These are phyloP conservation scores for Corynorhinus townsendii DNA, from an alignment of 2,113 vertebrate genomes.

Conservation along the genomic window DNA sequence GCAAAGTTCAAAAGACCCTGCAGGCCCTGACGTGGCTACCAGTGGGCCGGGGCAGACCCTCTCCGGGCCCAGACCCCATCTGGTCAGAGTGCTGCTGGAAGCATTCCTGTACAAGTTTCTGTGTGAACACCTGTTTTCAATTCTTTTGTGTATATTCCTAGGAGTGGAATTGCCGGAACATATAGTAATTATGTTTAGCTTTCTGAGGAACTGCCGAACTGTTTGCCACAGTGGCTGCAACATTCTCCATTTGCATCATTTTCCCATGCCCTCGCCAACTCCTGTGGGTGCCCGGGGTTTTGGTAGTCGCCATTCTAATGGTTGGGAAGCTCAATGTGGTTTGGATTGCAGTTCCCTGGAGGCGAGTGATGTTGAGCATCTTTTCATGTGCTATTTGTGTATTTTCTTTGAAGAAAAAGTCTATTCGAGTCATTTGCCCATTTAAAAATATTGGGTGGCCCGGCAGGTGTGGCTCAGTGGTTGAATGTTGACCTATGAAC, in stretches of 20 bases:
- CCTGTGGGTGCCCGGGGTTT: too few species aligned
- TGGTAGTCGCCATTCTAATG: neutral
- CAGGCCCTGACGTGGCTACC: neutral
- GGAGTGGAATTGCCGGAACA: too few species aligned
- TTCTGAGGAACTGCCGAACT: neutral
- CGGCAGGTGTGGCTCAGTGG: too few species aligned
- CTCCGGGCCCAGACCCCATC: neutral
- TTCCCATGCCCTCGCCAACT: neutral
- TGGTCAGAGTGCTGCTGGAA: neutral
- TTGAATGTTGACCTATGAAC: too few species aligned
- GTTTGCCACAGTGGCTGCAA: neutral
- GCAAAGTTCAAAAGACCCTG: neutral
- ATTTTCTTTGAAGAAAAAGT: neutral
- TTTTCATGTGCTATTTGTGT: neutral
- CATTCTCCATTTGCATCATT: accelerated
- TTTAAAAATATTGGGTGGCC: neutral
- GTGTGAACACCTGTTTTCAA: neutral
- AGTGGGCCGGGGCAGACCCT: too few species aligned
- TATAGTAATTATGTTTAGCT: neutral
- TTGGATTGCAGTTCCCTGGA: neutral
- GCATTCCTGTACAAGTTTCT: accelerated
- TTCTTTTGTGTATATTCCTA: neutral
- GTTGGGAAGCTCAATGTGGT: neutral
- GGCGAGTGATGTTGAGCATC: neutral
- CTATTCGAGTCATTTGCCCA: neutral